These are phyloP conservation scores for Myathropa florea DNA, from an alignment of 2,888 invertebrate species.

Conservation along the genomic window DNA sequence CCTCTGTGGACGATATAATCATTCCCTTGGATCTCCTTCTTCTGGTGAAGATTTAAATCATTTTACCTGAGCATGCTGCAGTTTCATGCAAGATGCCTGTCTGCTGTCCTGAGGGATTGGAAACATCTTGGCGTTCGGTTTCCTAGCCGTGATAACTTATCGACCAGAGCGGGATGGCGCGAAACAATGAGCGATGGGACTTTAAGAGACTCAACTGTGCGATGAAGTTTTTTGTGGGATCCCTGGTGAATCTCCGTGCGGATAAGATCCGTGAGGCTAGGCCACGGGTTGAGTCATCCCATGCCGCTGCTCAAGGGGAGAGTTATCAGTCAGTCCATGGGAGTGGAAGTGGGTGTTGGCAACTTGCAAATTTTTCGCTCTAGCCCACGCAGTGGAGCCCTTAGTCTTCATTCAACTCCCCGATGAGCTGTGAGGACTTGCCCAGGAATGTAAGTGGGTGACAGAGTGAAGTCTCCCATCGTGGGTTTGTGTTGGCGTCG, in stretches of 20 bases:
- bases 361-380: neutral
- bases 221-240: conserved; percentile 18
- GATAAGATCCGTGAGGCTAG: conserved; percentile 53
- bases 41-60: conserved; percentile 61
- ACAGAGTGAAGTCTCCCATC: neutral
- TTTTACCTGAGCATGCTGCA: conserved; percentile 56
- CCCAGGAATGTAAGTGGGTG: conserved; percentile 47
- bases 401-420: conserved; percentile 39
- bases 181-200: conserved; percentile 51
- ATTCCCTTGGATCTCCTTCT: conserved; percentile 53
- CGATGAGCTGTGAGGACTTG: conserved; percentile 26
- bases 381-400: conserved; percentile 52
- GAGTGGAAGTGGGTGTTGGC: conserved; percentile 42
- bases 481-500: conserved; percentile 32
- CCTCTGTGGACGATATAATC: conserved; percentile 53
- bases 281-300: conserved; percentile 43
- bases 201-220: conserved; percentile 43
- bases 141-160: conserved; percentile 60
- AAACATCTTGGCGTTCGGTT: conserved; percentile 61
- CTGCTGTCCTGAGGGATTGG: conserved; percentile 60
- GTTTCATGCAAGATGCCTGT: conserved; percentile 33
- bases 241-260: conserved; percentile 28
- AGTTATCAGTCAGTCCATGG: conserved; percentile 43
- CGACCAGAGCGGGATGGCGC: conserved; percentile 29
- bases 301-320: neutral